Percentiles rank a stretch among this genome's conserved stretches.
Conservation (phyloP, 2,888 invertebrate species). For the Ophraella communa region DNA sequence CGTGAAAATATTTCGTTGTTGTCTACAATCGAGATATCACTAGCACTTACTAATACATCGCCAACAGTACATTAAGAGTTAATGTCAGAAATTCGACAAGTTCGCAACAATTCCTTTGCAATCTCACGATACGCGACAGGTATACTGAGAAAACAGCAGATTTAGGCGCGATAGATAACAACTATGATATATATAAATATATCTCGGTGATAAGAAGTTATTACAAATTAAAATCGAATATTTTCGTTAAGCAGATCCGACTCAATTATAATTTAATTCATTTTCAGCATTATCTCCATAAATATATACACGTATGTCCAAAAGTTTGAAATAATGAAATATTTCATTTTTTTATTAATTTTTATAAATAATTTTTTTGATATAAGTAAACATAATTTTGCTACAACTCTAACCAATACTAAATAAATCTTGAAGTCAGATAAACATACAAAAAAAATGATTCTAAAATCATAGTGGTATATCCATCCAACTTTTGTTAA, state of each 20-base stretch:
- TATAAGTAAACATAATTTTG: too few species aligned
- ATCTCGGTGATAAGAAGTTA: conserved; percentile 12
- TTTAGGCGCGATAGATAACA: conserved; percentile 9
- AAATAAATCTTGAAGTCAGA: too few species aligned
- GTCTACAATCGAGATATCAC: not conserved
- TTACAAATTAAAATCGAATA: conserved; percentile 12
- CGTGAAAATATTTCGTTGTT: not conserved
- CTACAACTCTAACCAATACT: too few species aligned
- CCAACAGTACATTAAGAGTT: conserved; percentile 3
- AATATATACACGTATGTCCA: too few species aligned
- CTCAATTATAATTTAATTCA: not conserved
- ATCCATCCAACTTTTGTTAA: too few species aligned
- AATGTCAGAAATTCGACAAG: not conserved
- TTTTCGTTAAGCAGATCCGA: not conserved
- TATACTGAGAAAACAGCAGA: conserved; percentile 21
- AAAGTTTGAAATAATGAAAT: too few species aligned
- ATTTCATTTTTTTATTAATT: too few species aligned
- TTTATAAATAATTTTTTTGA: too few species aligned
- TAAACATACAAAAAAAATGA: too few species aligned
- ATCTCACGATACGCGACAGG: not conserved
- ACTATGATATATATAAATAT: too few species aligned
- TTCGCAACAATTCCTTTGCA: not conserved
- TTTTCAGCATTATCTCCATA: not conserved
- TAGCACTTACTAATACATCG: conserved; percentile 5
- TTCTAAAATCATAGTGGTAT: too few species aligned